Conservation (phyloP, 2,888 invertebrate species). For the Rosalia funebris region DNA sequence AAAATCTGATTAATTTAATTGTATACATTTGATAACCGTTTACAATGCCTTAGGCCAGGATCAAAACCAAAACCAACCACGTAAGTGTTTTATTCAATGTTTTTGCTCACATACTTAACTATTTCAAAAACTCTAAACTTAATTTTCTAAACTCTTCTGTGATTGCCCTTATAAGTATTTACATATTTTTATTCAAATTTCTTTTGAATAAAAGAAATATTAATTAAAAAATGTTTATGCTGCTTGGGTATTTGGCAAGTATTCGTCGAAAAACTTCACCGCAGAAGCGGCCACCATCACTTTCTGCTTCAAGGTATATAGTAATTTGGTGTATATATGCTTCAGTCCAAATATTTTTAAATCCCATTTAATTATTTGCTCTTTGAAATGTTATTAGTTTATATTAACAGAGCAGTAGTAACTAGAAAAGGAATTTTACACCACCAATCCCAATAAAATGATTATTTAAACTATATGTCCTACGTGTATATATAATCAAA, state of each 20-base stretch:
- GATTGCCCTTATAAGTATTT: neutral
- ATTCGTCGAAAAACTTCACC: slow-evolving; percentile 81
- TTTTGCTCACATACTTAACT: neutral
- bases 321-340: no score
- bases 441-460: no score
- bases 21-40: neutral
- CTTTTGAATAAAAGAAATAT: slow-evolving; percentile 20
- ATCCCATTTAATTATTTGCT: no score
- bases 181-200: slow-evolving; percentile 7
- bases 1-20: neutral
- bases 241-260: slow-evolving; percentile 68
- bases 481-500: no score
- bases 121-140: neutral
- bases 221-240: slow-evolving; percentile 42
- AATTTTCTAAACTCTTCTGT: neutral
- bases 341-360: no score
- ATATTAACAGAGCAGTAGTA: no score
- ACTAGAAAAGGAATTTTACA: no score
- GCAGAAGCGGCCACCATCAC: slow-evolving; percentile 68
- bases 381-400: no score
- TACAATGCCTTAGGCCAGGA: slow-evolving; percentile 46
- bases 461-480: no score
- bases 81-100: slow-evolving; percentile 56
- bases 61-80: slow-evolving; percentile 56
- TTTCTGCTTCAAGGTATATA: slow-evolving; percentile 73